These are phyloP conservation scores for Athripsodes cinereus DNA, from an alignment of 2,888 invertebrate species.

Conservation along the genomic window DNA sequence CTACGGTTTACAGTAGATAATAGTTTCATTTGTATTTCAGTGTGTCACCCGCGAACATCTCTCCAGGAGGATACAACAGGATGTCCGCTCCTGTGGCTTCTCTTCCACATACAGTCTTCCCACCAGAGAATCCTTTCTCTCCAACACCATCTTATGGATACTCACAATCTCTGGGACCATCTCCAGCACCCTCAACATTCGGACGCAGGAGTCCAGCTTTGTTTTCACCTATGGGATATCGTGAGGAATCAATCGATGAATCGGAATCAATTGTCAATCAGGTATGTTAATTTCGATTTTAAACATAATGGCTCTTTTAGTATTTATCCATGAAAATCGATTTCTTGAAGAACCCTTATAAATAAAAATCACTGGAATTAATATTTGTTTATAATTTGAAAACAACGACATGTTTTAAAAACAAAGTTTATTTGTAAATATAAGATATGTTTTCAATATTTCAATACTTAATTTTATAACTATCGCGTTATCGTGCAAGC, in stretches of 20 bases:
- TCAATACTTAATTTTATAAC: too few relatives aligned
- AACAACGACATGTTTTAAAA: too few relatives aligned
- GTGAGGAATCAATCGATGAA: constrained; percentile 30
- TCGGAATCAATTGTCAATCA: constrained; percentile 53
- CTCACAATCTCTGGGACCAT: not conserved
- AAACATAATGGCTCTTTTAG: too few relatives aligned
- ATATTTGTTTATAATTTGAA: too few relatives aligned
- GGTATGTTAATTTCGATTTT: too few relatives aligned
- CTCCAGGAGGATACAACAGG: constrained; percentile 41
- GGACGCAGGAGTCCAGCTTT: constrained; percentile 37
- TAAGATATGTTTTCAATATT: too few relatives aligned
- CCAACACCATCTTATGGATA: not conserved
- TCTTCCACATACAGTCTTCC: constrained; percentile 51
- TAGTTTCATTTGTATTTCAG: constrained; percentile 19
- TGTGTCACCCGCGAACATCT: constrained; percentile 51
- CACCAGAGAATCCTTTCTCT: constrained; percentile 34
- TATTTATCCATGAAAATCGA: too few relatives aligned
- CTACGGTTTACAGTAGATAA: not conserved
- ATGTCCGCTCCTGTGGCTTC: constrained; percentile 36
- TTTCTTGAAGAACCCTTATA: too few relatives aligned
- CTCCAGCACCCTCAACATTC: constrained; percentile 29
- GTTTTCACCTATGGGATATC: constrained; percentile 36
- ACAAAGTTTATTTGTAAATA: too few relatives aligned
- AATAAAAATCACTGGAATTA: too few relatives aligned
- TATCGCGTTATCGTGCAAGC: too few relatives aligned